These are phyloP conservation scores for Dipodomys merriami DNA, from an alignment of 2,113 vertebrate species.

Conservation along the genomic window DNA sequence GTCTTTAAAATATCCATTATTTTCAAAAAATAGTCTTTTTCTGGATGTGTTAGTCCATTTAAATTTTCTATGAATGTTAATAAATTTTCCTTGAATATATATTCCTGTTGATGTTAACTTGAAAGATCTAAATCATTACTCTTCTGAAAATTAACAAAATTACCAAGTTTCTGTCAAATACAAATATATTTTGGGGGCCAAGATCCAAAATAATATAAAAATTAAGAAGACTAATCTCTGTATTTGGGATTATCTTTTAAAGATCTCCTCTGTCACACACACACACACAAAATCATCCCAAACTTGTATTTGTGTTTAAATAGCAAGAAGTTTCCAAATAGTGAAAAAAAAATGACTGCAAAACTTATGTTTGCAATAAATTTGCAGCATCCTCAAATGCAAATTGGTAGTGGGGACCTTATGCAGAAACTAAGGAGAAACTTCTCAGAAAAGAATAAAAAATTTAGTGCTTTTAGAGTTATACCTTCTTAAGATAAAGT, in stretches of 20 bases:
- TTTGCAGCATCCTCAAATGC: not conserved
- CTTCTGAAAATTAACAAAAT: not conserved
- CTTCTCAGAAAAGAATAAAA: not conserved
- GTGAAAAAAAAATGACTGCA: not conserved
- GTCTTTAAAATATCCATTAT: too few relatives aligned
- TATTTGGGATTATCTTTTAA: not conserved
- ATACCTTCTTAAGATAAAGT: not conserved
- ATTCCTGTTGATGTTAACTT: too few relatives aligned
- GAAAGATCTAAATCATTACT: not conserved
- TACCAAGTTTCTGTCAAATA: not conserved
- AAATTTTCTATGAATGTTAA: too few relatives aligned
- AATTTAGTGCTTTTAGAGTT: not conserved
- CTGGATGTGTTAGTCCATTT: too few relatives aligned
- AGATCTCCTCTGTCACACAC: not conserved
- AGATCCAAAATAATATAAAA: not conserved
- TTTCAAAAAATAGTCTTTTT: too few relatives aligned
- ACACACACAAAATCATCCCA: too few relatives aligned
- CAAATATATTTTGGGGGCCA: not conserved
- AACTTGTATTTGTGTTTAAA: too few relatives aligned
- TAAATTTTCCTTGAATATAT: too few relatives aligned
- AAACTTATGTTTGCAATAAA: not conserved
- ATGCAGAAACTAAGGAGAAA: not conserved
- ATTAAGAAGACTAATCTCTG: not conserved
- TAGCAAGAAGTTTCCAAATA: not conserved
- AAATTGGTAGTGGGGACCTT: not conserved